Base-by-base conservation (phyloP, 1,140 invertebrate species). In the Hypothenemus hampei region DNA sequence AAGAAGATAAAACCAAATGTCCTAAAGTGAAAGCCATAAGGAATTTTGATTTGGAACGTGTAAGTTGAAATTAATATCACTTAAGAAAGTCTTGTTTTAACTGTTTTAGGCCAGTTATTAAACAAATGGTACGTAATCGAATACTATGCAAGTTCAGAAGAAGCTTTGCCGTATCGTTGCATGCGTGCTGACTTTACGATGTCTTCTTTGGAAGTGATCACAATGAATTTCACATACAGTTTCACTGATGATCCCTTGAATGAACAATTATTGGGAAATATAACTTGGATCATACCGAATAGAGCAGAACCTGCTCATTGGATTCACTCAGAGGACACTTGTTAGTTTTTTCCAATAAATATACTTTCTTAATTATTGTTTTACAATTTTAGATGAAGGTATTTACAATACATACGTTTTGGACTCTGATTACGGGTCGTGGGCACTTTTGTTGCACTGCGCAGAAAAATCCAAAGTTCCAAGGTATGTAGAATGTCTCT, bases 181-280 rank as follows among this genome's bases (percentile, higher is more conserved):
- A 91, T 92, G 89, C 72, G 81, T 57, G 83, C 86, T 7, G 82
- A 86, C 37, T 83, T 92, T 43, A 82, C 80, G 3, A 75, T 82
- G 47, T 75, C 79, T 1, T 54, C 72, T 5, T 60, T 70, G 26
- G 47, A 65, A 18, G 63, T 68, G 13, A 65, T 72, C 33, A 87
- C 83, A 3, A 90, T 92, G 88, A 88, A 89, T 68, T 89, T 92
- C 66, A 90, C 85, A 5, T 92, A 89, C 64, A 85, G 82, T 45
- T 92, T 86, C 62, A 82, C 81, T 0, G 86, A 91, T 65, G 88
- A 91, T 72, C 89, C 89, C 0, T 70, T 86, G 5, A 83, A 86
- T 19, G 87, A 91, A 67, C 78, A 80, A 52, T 77, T 91, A 4
- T 72, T 82, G 10, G 89, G 89, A 1, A 92, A 91, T 66, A 90